Base-by-base conservation (phyloP, 2,113 vertebrate species). In the Silurus meridionalis region DNA sequence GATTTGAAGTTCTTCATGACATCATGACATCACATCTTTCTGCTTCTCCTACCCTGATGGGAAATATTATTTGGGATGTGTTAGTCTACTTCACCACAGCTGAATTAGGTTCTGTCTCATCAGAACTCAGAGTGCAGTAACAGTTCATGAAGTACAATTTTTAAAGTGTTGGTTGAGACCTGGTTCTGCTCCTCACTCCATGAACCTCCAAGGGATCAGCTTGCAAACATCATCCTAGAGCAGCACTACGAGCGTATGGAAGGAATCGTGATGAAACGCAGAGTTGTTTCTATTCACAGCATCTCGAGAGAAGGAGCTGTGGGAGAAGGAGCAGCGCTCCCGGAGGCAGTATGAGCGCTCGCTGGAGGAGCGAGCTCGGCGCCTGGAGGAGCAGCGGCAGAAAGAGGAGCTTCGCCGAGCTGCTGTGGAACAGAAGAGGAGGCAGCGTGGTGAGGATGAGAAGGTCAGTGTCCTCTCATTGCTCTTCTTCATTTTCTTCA, bases 351-450 rank as follows among this genome's bases (percentile, higher is more conserved):
- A 97, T 87, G 96, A 97, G 87, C 97, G 96, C 85, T 92, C 95
- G 57, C 90, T 96, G 0, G 96, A 97, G 87, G 96, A 98, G 89
- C 91, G 97, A 52, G 96, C 95, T 92, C 95, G 93, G 91, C 97
- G 95, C 84, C 90, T 99, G 92, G 96, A 97, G 90, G 96, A 97
- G 55, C 97, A 97, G 90, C 93, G 93, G 21, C 95, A 94, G 90
- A 94, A 95, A 72, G 97, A 97, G 86, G 93, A 95, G 78, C 94
- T 94, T 88, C 97, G 97, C 80, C 94, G 95, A 87, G 95, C 94
- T 0, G 96, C 97, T 0, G 97, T 97, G 9, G 97, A 96, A 91
- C 96, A 97, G 86, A 99, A 96, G 90, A 95, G 96, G 87, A 96
- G 93, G 53, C 95, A 95, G 89, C 95, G 95, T 88, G 92, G 95